Conservation (phyloP, 1,140 invertebrate species). For the Heliconius himera region DNA sequence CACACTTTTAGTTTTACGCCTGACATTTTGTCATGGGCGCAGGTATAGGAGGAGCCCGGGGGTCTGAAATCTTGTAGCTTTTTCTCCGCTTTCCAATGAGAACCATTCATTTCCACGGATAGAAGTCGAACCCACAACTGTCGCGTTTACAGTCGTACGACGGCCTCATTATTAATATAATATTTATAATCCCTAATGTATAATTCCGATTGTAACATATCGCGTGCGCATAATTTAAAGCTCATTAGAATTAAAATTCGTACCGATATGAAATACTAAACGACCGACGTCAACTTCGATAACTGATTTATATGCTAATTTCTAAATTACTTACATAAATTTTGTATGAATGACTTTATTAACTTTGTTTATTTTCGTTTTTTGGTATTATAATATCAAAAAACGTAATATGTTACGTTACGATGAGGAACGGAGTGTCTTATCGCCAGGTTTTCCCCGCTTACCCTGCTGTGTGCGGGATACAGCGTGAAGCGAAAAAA, state of each 20-base stretch:
- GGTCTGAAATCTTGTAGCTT: too few species aligned
- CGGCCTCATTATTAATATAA: not conserved
- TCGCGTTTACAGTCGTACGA: not conserved
- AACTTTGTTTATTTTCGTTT: not conserved
- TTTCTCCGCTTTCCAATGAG: too few species aligned
- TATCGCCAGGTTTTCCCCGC: too few species aligned
- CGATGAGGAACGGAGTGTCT: too few species aligned
- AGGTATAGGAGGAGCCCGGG: too few species aligned
- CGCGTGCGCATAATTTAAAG: not conserved
- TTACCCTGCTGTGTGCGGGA: too few species aligned
- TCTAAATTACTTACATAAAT: not conserved
- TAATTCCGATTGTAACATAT: not conserved
- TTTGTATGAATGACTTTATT: not conserved
- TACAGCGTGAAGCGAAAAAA: too few species aligned
- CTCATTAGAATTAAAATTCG: conserved; percentile 12
- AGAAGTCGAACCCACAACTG: not conserved
- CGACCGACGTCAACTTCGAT: conserved; percentile 18
- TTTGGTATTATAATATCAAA: too few species aligned
- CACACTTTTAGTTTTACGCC: too few species aligned
- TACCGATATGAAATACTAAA: conserved; percentile 24
- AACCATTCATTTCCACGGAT: too few species aligned
- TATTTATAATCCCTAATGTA: not conserved
- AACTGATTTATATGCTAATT: conserved; percentile 37
- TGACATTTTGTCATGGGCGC: too few species aligned
- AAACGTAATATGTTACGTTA: too few species aligned